phyloP scores from a whole-genome alignment of 1,140 invertebrate genomes.

The Drosophila trapezifrons region DNA sequence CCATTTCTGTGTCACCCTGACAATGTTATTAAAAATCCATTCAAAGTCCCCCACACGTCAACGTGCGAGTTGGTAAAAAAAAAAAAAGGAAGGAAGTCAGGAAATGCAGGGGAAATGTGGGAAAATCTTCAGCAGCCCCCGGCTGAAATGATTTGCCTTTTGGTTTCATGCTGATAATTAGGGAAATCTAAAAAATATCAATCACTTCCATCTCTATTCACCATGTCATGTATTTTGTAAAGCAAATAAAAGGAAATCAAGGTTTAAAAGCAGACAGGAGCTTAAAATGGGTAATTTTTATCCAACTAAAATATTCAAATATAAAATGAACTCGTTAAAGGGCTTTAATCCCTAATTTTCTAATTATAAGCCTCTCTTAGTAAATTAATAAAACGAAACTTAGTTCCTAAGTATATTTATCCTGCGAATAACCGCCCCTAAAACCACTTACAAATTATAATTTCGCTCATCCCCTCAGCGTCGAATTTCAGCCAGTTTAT shows the following conservation, averaged over 20 bases:
- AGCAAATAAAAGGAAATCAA: not conserved
- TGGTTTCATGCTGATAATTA: constrained; percentile 22
- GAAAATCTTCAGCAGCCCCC: not conserved
- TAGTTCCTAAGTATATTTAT: constrained; percentile 6
- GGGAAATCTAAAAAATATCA: constrained; percentile 14
- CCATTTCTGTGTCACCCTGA: constrained; percentile 64
- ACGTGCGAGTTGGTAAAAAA: constrained; percentile 1
- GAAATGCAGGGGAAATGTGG: constrained; percentile 9
- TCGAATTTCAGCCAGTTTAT: constrained; percentile 13
- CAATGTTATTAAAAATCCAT: constrained; percentile 82
- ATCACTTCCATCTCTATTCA: constrained; percentile 34
- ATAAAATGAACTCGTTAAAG: not conserved
- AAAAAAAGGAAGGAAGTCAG: not conserved
- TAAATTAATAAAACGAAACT: constrained; percentile 19
- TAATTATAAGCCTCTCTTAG: not conserved
- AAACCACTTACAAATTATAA: constrained; percentile 20
- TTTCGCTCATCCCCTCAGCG: not conserved
- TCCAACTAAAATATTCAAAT: not conserved
- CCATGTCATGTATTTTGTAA: not conserved
- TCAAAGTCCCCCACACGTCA: constrained; percentile 59
- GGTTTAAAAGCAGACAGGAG: not conserved
- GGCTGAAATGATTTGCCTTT: constrained; percentile 35
- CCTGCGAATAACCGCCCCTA: not conserved
- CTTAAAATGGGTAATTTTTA: not conserved
- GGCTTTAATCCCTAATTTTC: not conserved